These are phyloP conservation scores for Drosophila santomea DNA, from an alignment of 1,140 invertebrate genomes.

Conservation along the genomic window DNA sequence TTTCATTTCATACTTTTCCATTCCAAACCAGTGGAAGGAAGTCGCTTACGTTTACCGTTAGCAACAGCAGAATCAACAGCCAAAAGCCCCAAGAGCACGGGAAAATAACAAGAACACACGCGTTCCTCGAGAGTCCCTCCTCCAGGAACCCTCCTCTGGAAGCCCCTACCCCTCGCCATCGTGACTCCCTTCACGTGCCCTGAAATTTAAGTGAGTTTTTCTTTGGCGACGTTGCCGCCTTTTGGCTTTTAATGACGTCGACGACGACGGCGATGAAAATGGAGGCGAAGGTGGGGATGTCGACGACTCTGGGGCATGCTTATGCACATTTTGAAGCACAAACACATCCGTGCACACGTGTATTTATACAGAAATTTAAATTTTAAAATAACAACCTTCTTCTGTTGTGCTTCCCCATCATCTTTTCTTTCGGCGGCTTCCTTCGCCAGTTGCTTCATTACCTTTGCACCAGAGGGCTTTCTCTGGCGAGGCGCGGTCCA, in stretches of 20 bases:
- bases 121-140: conserved; percentile 1
- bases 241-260: conserved; percentile 81
- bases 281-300: no score
- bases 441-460: conserved; percentile 71
- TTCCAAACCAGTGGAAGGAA: conserved; percentile 21
- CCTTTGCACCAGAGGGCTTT: conserved; percentile 35
- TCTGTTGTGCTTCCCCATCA: conserved; percentile 7
- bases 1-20: conserved; percentile 42
- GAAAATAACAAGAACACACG: conserved; percentile 56
- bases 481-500: conserved; percentile 19
- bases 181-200: conserved; percentile 61
- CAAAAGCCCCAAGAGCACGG: conserved; percentile 32
- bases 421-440: conserved; percentile 18
- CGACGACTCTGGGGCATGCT: conserved; percentile 77
- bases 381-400: conserved; percentile 78
- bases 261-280: conserved; percentile 9
- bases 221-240: conserved; percentile 58
- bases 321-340: conserved; percentile 63
- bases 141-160: neutral
- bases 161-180: neutral
- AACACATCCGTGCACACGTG: conserved; percentile 41
- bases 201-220: conserved; percentile 83
- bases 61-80: conserved; percentile 27
- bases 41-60: conserved; percentile 64
- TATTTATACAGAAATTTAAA: conserved; percentile 83